phyloP scores from a whole-genome alignment of 2,888 invertebrate genomes.

The Eutolmus rufibarbis region DNA sequence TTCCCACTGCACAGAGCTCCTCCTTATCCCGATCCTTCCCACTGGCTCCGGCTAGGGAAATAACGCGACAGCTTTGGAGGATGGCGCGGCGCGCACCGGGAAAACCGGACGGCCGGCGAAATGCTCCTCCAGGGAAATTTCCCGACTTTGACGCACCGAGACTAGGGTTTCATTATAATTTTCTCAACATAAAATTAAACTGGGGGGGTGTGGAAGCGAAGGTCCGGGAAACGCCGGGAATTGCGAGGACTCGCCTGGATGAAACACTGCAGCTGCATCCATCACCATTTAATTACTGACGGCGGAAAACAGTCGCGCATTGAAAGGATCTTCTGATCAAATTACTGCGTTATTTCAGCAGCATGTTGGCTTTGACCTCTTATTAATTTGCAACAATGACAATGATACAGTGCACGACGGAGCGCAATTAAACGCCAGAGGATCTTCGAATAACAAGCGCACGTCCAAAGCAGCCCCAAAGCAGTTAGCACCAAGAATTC shows the following conservation, averaged over 20 bases:
- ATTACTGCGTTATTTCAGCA: not conserved
- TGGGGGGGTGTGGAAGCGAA: not conserved
- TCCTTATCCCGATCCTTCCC: not conserved
- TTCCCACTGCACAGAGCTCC: not conserved
- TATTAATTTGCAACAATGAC: not conserved
- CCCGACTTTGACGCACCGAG: not conserved
- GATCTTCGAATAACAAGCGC: not conserved
- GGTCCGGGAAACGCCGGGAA: not conserved
- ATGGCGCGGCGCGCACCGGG: not conserved
- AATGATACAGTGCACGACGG: not conserved
- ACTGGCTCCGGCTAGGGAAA: not conserved
- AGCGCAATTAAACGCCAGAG: not conserved
- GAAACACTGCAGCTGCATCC: not conserved
- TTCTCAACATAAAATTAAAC: not conserved
- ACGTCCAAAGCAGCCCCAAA: not conserved
- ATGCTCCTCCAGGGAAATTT: not conserved
- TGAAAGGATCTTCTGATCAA: not conserved
- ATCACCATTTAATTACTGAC: not conserved
- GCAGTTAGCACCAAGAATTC: not conserved
- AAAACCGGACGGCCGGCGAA: not conserved
- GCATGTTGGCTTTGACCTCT: not conserved
- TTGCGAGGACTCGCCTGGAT: not conserved
- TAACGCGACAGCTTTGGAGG: not conserved
- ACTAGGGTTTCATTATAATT: not conserved
- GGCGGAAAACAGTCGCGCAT: not conserved